Base-by-base conservation (phyloP, 2,797 vertebrate genomes). In the Darevskia nairensis region DNA sequence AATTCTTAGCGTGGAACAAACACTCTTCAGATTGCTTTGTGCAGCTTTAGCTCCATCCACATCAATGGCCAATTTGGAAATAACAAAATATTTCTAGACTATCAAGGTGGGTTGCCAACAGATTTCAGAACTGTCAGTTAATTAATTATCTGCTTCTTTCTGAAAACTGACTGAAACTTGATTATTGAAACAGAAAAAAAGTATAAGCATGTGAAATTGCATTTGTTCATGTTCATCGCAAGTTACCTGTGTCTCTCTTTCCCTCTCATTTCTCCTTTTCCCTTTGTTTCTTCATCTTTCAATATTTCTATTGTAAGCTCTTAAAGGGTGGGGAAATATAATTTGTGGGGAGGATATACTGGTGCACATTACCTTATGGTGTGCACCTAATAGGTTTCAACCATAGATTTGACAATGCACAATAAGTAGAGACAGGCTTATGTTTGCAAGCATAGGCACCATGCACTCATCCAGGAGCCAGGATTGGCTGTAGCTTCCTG, bases 91-190 rank as follows among this genome's bases (percentile, higher is more conserved):
- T 68, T 82, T 39, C 27, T 59, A 25, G 41, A 13, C 32, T 79
- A 78, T 68, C 61, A 46, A 71, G 35, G 44, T 39, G 64, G 8
- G 15, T 5, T 80, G 46, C 71, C 77, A 86, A 35, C 44, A 77
- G 35, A 71, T 25, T 55, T 55, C 27, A 86, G 66, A 86, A 78
- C 35, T 27, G 78, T 39, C 59, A 21, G n/a, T 71, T 71, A 55
- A 86, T 86, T 66, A 78, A 86, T 86, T 44, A 46, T 78, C 59
- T 78, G 71, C 25, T 55, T 84, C 55, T 74, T 72, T 44, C 1
- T 78, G 46, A 66, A 78, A 13, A 44, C 61, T 77, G 39, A 35
- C 74, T 66, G 74, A 78, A 64, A 25, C 77, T 77, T 46, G 46
- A 68, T 86, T 68, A 68, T 13, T 32, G 29, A 78, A 86, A 78